phyloP scores from a whole-genome alignment of 2,113 vertebrate genomes.

The Spea multiplicata region DNA sequence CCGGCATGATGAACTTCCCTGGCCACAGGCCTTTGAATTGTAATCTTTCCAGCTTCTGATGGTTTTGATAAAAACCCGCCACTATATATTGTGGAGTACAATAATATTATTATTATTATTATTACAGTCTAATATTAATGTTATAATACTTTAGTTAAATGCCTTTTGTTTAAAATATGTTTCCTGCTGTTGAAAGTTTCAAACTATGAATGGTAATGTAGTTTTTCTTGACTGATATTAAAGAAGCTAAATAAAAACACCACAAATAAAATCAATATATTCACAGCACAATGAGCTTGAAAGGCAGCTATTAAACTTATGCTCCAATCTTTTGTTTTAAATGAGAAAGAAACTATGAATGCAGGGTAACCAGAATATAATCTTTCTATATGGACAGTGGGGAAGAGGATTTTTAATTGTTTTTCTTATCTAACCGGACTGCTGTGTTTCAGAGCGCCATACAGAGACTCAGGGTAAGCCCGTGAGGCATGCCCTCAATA shows the following conservation, averaged over 20 bases:
- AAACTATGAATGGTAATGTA: background rate
- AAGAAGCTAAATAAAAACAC: background rate
- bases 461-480: conserved; percentile 9
- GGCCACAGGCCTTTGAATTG: no score
- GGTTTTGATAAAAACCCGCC: no score
- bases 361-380: conserved; percentile 9
- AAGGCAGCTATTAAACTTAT: background rate
- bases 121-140: no score
- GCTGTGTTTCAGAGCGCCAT: conserved; percentile 12
- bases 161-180: no score
- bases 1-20: no score
- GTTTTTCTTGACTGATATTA: background rate
- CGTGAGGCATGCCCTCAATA: conserved; percentile 27
- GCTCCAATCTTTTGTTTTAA: background rate
- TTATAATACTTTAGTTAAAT: no score
- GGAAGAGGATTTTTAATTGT: conserved; percentile 36
- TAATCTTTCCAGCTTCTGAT: no score
- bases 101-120: no score
- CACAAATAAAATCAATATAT: no score
- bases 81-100: no score
- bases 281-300: background rate
- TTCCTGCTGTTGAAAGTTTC: no score
- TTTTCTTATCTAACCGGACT: conserved; percentile 41
- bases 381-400: conserved; percentile 13
- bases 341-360: conserved; percentile 11